Percentiles rank a stretch among this genome's conserved stretches.
Evolutionary conservation across 2,888 invertebrate species (phyloP).

Genomic region (Smittia aterrima): DNA sequence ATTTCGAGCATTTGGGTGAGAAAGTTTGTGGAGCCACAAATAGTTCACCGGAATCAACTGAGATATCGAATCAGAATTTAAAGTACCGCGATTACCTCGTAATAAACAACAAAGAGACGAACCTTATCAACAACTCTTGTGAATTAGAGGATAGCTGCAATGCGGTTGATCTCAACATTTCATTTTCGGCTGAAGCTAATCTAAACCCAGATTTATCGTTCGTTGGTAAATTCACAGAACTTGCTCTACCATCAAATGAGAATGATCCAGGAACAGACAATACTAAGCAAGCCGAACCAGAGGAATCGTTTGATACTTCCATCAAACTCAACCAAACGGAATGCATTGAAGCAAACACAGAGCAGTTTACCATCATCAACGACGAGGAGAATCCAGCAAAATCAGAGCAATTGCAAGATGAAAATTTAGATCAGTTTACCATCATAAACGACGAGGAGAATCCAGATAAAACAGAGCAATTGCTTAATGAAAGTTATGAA

Average conservation of each 20-base stretch:
- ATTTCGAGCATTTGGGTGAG: conserved; percentile 1
- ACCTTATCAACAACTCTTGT: neutral
- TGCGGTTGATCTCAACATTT: conserved; percentile 34
- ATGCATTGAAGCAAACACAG: too few relatives aligned
- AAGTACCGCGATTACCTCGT: conserved; percentile 3
- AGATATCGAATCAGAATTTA: conserved; percentile 4
- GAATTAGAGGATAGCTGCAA: conserved; percentile 32
- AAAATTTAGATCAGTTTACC: too few relatives aligned
- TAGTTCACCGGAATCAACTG: neutral
- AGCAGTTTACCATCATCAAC: too few relatives aligned
- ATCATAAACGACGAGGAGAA: neutral
- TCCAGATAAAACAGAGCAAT: too few relatives aligned
- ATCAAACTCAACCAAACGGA: too few relatives aligned
- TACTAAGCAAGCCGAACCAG: too few relatives aligned
- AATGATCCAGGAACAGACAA: too few relatives aligned
- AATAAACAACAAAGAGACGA: neutral
- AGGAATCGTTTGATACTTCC: too few relatives aligned
- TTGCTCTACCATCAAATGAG: too few relatives aligned
- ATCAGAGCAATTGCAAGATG: too few relatives aligned
- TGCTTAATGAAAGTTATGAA: too few relatives aligned
- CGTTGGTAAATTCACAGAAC: conserved; percentile 50
- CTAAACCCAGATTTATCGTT: conserved; percentile 47
- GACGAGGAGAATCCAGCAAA: conserved; percentile 33
- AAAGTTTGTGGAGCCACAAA: neutral
- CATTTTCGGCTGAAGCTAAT: neutral